phyloP scores from a whole-genome alignment of 1,140 invertebrate species.

The Drosophila ficusphila region DNA sequence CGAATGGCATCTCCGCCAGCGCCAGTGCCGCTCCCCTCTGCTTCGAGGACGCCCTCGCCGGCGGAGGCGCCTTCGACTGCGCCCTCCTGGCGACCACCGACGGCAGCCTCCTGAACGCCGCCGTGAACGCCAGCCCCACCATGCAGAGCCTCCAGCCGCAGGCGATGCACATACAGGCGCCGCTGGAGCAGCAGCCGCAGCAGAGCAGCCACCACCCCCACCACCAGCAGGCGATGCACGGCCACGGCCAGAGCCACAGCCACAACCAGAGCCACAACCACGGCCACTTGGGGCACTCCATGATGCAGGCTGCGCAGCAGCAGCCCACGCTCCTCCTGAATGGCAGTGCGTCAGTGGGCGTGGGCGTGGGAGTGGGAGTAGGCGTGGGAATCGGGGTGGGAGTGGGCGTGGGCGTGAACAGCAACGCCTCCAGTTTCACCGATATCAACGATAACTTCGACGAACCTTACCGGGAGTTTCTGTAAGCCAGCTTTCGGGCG shows the following conservation, averaged over 20 bases:
- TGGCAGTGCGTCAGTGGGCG: conserved; percentile 37
- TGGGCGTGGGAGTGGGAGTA: conserved; percentile 26
- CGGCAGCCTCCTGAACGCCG: conserved; percentile 53
- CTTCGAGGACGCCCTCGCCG: conserved; percentile 62
- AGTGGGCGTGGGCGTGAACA: conserved; percentile 37
- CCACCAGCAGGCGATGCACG: conserved; percentile 59
- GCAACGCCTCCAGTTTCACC: conserved; percentile 37
- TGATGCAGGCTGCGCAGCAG: conserved; percentile 54
- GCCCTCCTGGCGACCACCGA: conserved; percentile 63
- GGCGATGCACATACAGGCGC: conserved; percentile 61
- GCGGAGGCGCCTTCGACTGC: conserved; percentile 64
- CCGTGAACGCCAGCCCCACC: conserved; percentile 36
- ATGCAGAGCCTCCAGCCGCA: conserved; percentile 56
- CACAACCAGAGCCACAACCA: too few relatives aligned
- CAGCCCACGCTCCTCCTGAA: conserved; percentile 71
- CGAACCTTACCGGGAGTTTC: conserved; percentile 78
- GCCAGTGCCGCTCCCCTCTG: conserved; percentile 34
- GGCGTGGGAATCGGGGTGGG: conserved; percentile 28
- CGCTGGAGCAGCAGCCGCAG: conserved; percentile 48
- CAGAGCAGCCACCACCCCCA: conserved; percentile 19
- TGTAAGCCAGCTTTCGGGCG: conserved; percentile 44
- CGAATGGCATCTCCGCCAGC: conserved; percentile 12
- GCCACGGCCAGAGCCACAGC: too few relatives aligned
- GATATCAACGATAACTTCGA: conserved; percentile 81
- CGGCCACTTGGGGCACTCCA: conserved; percentile 46